Percentiles rank a stretch among this genome's conserved stretches.
These are phyloP conservation scores for Carpatolechia fugitivella DNA, from an alignment of 2,888 invertebrate species.

Conservation along the genomic window DNA sequence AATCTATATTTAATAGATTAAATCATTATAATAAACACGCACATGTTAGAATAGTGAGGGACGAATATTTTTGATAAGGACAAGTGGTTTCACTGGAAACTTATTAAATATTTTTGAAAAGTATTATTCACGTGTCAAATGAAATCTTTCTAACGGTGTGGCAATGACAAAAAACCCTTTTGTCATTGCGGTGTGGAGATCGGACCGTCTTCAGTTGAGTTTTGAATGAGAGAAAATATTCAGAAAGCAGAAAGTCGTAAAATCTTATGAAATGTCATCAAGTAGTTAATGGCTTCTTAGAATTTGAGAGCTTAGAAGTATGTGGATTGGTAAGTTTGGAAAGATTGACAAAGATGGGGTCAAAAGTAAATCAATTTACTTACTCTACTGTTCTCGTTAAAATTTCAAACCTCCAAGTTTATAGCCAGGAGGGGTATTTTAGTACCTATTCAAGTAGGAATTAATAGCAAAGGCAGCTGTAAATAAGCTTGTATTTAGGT, in stretches of 20 bases:
- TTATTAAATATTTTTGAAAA: conserved; percentile 22
- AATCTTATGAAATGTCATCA: neutral
- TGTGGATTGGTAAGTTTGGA: neutral
- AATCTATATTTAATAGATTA: conserved; percentile 41
- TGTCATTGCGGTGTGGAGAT: no score
- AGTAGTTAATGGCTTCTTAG: no score
- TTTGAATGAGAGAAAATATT: neutral
- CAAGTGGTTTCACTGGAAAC: conserved; percentile 21
- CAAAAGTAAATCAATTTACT: neutral
- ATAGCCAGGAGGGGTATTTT: conserved; percentile 15
- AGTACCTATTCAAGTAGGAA: conserved; percentile 26
- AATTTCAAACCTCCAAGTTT: conserved; percentile 7
- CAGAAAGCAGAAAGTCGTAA: neutral
- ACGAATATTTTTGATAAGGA: conserved; percentile 57
- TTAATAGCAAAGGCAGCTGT: conserved; percentile 50
- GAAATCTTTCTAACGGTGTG: neutral
- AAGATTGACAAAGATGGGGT: neutral
- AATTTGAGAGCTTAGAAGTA: neutral
- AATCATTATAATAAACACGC: conserved; percentile 62
- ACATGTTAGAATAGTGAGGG: conserved; percentile 38
- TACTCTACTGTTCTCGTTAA: neutral
- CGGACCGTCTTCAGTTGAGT: no score
- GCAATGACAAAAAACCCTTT: no score
- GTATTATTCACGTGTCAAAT: conserved; percentile 29
- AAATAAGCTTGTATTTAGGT: conserved; percentile 61